Conservation (phyloP, 53 echinoderm and acorn worm genomes). For the Patiria pectinifera region DNA sequence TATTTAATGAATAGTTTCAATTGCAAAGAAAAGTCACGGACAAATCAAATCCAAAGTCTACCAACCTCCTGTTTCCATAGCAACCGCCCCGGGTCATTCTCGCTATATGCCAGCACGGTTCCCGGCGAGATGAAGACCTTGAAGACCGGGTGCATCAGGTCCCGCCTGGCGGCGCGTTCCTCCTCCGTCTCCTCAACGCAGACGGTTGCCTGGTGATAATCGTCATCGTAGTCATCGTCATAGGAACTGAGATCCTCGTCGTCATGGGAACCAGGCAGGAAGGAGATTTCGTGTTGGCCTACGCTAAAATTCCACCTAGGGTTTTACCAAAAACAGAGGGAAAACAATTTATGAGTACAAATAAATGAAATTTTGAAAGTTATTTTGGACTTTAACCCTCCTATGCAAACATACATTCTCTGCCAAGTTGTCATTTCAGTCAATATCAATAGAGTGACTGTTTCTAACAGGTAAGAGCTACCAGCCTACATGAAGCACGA, state of each 20-base stretch:
- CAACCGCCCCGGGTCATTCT: constrained; percentile 60
- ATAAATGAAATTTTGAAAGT: too few species aligned
- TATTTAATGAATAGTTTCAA: too few species aligned
- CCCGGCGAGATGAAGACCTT: constrained; percentile 85
- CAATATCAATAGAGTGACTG: too few species aligned
- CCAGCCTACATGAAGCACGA: too few species aligned
- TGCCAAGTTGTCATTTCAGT: too few species aligned
- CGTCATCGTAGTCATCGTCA: constrained; percentile 61
- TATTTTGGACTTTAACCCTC: too few species aligned
- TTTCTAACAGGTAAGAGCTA: too few species aligned
- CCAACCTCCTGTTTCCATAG: constrained; percentile 91
- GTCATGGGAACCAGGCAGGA: constrained; percentile 69
- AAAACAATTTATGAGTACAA: too few species aligned
- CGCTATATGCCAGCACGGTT: constrained; percentile 78
- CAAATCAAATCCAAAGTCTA: neutral
- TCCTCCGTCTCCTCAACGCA: constrained; percentile 74
- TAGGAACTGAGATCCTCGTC: neutral
- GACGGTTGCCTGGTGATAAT: constrained; percentile 57
- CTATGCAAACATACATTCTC: too few species aligned
- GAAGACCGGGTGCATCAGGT: constrained; percentile 57
- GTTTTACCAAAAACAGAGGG: neutral
- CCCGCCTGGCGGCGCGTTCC: constrained; percentile 5
- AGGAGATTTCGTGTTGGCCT: constrained; percentile 91
- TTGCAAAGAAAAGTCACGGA: neutral
- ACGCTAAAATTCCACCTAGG: constrained; percentile 97